These are phyloP conservation scores for Belgica antarctica DNA, from an alignment of 2,888 invertebrate species.

Conservation along the genomic window DNA sequence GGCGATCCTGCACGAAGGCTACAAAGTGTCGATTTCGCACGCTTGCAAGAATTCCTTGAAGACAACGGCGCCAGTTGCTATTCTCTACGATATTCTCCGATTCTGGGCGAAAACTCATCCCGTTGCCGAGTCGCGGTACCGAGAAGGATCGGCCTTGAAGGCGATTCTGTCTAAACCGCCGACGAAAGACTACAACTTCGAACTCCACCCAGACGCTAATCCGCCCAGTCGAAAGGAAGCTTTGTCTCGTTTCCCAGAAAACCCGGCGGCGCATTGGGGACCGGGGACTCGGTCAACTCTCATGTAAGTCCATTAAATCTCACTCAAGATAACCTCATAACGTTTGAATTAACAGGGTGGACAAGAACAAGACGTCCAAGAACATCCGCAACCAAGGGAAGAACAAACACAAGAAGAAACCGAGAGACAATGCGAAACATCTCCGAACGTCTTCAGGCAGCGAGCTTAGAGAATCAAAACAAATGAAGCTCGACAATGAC, in stretches of 20 bases:
- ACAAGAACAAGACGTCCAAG: constrained; percentile 62
- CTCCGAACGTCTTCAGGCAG: background rate
- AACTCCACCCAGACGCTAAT: constrained; percentile 65
- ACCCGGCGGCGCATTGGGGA: constrained; percentile 87
- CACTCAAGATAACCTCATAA: constrained; percentile 35
- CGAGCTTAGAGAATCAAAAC: background rate
- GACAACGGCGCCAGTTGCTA: constrained; percentile 80
- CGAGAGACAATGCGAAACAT: no score
- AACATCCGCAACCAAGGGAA: constrained; percentile 65
- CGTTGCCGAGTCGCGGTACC: constrained; percentile 62
- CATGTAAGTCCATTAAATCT: constrained; percentile 60
- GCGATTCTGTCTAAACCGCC: constrained; percentile 60
- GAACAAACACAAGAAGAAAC: constrained; percentile 61
- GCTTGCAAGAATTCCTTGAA: constrained; percentile 84
- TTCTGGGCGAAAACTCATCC: constrained; percentile 74
- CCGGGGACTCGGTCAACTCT: constrained; percentile 79
- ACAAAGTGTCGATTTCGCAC: constrained; percentile 89
- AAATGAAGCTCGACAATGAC: background rate
- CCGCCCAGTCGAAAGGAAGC: constrained; percentile 73
- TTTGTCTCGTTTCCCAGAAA: constrained; percentile 77
- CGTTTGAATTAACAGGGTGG: constrained; percentile 56
- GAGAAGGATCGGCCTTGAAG: constrained; percentile 52
- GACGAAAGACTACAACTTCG: constrained; percentile 55
- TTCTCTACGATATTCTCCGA: constrained; percentile 91
- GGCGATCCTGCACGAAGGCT: constrained; percentile 84